Evolutionary conservation across 2,797 vertebrate genomes (phyloP), one percentile per base, ranked within the genome.

Genomic region (Cryptoprocta ferox): DNA sequence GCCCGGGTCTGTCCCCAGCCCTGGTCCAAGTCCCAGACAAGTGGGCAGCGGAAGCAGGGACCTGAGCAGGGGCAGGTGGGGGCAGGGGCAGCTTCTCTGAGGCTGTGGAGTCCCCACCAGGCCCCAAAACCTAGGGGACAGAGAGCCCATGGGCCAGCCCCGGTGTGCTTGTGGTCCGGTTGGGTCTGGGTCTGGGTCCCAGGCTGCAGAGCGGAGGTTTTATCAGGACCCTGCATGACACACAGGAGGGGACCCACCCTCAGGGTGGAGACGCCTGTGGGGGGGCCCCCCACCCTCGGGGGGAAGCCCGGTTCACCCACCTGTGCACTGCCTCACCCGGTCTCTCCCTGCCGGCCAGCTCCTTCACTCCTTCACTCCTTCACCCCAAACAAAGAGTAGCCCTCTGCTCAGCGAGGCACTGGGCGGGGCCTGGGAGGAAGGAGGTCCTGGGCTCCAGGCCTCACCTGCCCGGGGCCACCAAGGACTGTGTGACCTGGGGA

Each of bases 151-250:
- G 48, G 3, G 14, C 12, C 70, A 16, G 71, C 15, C 37, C 3
- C 21, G 18, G 39, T 3, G 26, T 15, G 1, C 24, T 15, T 24
- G 39, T 39, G 39, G 71, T 75, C 73, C 2, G 4, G 28, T 28
- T 75, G 73, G 30, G 73, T 30, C 42, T 45, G 73, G 7, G 73
- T 11, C 83, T 3, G 30, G 30, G 32, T 2, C 73, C 73, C 2
- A 39, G 3, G 50, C 8, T 0, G 15, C 0, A 7, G n/a, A 8
- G 32, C 0, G 0, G 15, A 0, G 45, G 61, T 1, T 85, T n/a
- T 26, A 53, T 28, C 45, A 18, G 21, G 78, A 19, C 19, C 13
- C 1, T 3, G 15, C 24, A 21, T 16, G 10, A 3, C 75, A 26
- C 2, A 0, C 19, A 6, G 14, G 39, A 4, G 30, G 32, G 37